These are phyloP conservation scores for Sminthurides bifidus DNA, from an alignment of 1,140 invertebrate genomes.

Conservation along the genomic window DNA sequence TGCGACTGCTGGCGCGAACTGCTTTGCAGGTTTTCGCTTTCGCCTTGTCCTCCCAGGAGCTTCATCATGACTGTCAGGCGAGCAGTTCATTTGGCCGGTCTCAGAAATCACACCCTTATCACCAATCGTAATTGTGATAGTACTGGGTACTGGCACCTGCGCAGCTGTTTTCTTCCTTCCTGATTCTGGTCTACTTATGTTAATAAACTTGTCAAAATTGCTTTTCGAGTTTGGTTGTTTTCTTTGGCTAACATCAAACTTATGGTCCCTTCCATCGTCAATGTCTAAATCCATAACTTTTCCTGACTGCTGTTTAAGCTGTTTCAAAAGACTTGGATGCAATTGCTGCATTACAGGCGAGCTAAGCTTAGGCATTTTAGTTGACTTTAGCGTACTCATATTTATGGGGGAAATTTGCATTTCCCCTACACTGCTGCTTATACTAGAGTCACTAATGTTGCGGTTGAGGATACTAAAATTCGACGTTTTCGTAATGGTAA, in stretches of 20 bases:
- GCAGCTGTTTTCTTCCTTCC: too few species aligned
- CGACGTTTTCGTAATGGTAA: too few species aligned
- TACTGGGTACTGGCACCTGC: slow-evolving; percentile 5
- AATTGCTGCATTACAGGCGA: neutral
- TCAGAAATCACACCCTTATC: slow-evolving; percentile 41
- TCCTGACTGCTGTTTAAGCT: neutral
- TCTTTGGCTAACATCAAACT: too few species aligned
- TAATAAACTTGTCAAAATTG: too few species aligned
- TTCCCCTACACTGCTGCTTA: too few species aligned
- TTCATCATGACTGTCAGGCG: slow-evolving; percentile 41
- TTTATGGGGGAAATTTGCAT: too few species aligned
- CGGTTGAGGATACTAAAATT: too few species aligned
- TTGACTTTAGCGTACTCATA: too few species aligned
- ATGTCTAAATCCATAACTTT: slow-evolving; percentile 1
- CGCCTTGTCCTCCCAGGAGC: slow-evolving; percentile 12
- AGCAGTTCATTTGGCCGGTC: slow-evolving; percentile 54
- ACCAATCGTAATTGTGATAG: slow-evolving; percentile 22
- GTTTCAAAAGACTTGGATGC: neutral
- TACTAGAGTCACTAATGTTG: too few species aligned
- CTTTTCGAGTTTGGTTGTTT: too few species aligned
- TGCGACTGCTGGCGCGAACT: slow-evolving; percentile 12
- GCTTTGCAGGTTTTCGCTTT: slow-evolving; percentile 24
- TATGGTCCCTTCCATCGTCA: neutral
- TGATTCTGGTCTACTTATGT: too few species aligned
- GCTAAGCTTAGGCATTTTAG: neutral